Evolutionary conservation across 2,888 invertebrate species (phyloP).

Genomic region (Lissocephala sabroskyi): DNA sequence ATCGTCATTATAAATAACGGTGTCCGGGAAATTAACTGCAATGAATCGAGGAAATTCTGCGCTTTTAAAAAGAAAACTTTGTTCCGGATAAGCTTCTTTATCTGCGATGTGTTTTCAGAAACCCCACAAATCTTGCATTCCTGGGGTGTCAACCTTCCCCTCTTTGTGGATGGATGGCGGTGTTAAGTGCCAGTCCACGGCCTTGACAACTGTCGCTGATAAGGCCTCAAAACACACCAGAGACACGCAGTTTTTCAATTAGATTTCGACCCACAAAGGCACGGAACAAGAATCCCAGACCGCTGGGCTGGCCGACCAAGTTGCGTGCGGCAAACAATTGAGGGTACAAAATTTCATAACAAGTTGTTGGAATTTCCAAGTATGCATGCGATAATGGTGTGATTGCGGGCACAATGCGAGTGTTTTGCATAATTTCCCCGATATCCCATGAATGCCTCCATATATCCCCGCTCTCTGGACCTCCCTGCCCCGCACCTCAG

Average conservation of each 20-base stretch:
- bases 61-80: too few relatives aligned
- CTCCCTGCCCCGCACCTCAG: too few relatives aligned
- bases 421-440: conserved; percentile 48
- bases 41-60: too few relatives aligned
- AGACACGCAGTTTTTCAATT: conserved; percentile 43
- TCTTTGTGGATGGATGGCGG: conserved; percentile 36
- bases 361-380: conserved; percentile 38
- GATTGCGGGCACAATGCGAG: conserved; percentile 25
- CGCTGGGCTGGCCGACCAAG: not conserved
- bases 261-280: conserved; percentile 6
- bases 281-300: not conserved
- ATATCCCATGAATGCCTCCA: too few relatives aligned
- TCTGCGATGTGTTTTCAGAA: too few relatives aligned
- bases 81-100: too few relatives aligned
- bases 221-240: conserved; percentile 41
- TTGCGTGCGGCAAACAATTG: conserved; percentile 39
- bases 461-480: too few relatives aligned
- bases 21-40: not conserved
- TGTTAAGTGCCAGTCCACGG: conserved; percentile 50
- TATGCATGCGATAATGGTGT: conserved; percentile 42
- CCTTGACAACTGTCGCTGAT: conserved; percentile 50
- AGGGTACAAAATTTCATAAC: conserved; percentile 16
- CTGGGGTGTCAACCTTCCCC: too few relatives aligned
- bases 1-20: not conserved
- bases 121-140: too few relatives aligned